These are phyloP conservation scores for Planococcus citri DNA, from an alignment of 1,140 invertebrate genomes.

Conservation along the genomic window DNA sequence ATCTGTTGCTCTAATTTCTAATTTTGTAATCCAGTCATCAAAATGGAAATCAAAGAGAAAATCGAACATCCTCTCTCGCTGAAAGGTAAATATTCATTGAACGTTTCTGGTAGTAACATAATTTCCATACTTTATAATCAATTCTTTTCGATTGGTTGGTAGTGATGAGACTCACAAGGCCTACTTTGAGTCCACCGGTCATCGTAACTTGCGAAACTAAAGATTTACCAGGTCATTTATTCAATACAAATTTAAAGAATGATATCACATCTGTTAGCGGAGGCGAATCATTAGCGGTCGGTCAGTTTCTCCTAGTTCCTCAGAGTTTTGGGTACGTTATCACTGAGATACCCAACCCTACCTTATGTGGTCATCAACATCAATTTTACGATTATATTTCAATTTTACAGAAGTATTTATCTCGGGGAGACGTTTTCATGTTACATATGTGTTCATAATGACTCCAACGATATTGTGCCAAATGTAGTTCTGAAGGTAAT, in stretches of 20 bases:
- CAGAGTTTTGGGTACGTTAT: conserved; percentile 73
- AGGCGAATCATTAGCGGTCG: conserved; percentile 66
- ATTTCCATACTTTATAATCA: background rate
- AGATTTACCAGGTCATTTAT: conserved; percentile 66
- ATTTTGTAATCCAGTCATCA: background rate
- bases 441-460: conserved; percentile 93
- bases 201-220: conserved; percentile 68
- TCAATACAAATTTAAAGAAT: conserved; percentile 59
- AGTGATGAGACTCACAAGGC: conserved; percentile 88
- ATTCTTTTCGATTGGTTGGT: conserved; percentile 12
- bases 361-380: background rate
- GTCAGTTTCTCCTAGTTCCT: conserved; percentile 79
- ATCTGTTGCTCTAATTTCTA: no score
- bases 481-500: conserved; percentile 66
- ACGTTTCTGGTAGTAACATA: background rate
- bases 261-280: conserved; percentile 64
- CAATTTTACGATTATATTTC: conserved; percentile 23
- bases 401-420: conserved; percentile 57
- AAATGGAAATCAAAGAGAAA: background rate
- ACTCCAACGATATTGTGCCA: conserved; percentile 66
- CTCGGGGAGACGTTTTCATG: conserved; percentile 94
- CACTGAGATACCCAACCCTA: no score
- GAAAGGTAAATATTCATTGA: conserved; percentile 11
- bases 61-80: background rate
- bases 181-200: conserved; percentile 63